These are phyloP conservation scores for Ligdia adustata DNA, from an alignment of 2,888 invertebrate genomes.

Conservation along the genomic window DNA sequence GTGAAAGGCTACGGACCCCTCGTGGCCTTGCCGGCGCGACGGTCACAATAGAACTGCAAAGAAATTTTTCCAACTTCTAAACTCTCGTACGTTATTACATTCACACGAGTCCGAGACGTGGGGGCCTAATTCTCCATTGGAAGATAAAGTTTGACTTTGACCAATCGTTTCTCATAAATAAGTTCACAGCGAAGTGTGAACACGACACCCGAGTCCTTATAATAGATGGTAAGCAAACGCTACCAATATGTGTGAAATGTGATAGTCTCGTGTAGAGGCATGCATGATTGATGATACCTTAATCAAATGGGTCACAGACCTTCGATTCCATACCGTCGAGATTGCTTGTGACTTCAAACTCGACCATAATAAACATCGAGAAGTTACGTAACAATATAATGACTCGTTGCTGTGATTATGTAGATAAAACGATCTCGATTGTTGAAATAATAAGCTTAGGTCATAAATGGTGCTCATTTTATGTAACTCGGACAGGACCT, in stretches of 20 bases:
- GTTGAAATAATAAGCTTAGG: slow-evolving; percentile 33
- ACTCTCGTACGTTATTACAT: slow-evolving; percentile 15
- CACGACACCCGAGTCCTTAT: slow-evolving; percentile 43
- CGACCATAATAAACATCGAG: slow-evolving; percentile 53
- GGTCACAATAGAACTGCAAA: slow-evolving; percentile 28
- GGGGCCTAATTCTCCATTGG: slow-evolving; percentile 4
- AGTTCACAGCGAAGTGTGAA: slow-evolving; percentile 27
- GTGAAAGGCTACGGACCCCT: slow-evolving; percentile 64
- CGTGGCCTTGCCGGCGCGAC: slow-evolving; percentile 43
- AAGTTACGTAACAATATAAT: slow-evolving; percentile 45
- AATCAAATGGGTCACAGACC: slow-evolving; percentile 74
- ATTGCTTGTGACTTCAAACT: slow-evolving; percentile 67
- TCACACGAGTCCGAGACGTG: slow-evolving; percentile 19
- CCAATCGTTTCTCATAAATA: slow-evolving; percentile 33
- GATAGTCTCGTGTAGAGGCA: slow-evolving; percentile 64
- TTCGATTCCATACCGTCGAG: slow-evolving; percentile 46
- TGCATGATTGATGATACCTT: slow-evolving; percentile 78
- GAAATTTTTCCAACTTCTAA: slow-evolving; percentile 23
- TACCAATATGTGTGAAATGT: slow-evolving; percentile 64
- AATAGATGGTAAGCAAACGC: slow-evolving; percentile 46
- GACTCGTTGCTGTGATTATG: slow-evolving; percentile 16
- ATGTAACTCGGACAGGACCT: slow-evolving; percentile 32
- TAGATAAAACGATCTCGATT: slow-evolving; percentile 24
- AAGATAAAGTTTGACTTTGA: slow-evolving; percentile 25
- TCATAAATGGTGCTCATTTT: slow-evolving; percentile 31